Base-by-base conservation (phyloP, 2,797 vertebrate genomes). In the Liasis olivaceus region DNA sequence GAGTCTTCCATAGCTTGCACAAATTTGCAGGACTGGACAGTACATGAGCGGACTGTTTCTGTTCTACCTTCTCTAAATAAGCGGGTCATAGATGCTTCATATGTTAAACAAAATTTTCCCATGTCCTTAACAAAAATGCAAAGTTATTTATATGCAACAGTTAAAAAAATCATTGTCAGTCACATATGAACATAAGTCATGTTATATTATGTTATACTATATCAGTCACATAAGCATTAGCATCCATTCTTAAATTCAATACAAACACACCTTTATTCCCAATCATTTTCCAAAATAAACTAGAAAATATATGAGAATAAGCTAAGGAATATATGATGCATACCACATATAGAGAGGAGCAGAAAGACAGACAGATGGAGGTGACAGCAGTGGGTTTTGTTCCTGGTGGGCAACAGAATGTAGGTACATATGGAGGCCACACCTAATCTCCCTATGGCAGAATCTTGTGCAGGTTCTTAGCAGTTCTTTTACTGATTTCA, bases 61-160 rank as follows among this genome's bases (percentile, higher is more conserved):
- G 99, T 99, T 85, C 99, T 98, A 63, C 99, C 99, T 93, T 99
- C 99, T 62, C 99, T 98, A 98, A 99, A 99, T 91, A 99, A 96
- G 20, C 99, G 99, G 0, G 99, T 99, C 99, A 99, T 99, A 91
- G 99, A 99, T 3, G 99, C 99, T 94, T 99, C 99, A 0, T 99
- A 99, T 0, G 99, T 99, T 95, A 99, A 97, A 94, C 98, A 99
- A 96, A 99, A 99, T 94, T 99, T 99, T n/a, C 98, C 98, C 98
- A 99, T 99, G 96, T 99, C 99, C 99, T 98, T 94, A 91, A 77
- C 77, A 60, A 88, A 92, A 20, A 94, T 58, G 51, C 26, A 54
- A 6, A 77, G 13, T 24, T 0, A 14, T 72, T 1, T 0, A 92
- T 54, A 86, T 36, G 72, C 42, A 85, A 92, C 90, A 54, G 5